Evolutionary conservation across 1,140 invertebrate species (phyloP), one percentile per base, ranked within the genome.

Genomic region (Campoletis sonorensis): DNA sequence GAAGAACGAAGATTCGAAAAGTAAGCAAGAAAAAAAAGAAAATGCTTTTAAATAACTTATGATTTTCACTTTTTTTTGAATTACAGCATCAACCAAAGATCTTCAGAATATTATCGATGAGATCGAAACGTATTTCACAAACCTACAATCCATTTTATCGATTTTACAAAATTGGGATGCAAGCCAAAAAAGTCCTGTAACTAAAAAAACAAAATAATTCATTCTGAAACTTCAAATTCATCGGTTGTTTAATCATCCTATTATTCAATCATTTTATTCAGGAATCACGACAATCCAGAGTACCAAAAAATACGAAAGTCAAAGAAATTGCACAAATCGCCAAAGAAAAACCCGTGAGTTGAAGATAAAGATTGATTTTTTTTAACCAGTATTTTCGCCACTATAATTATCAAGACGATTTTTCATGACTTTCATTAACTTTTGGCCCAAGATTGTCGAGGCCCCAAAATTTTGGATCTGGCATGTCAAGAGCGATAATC

Each of bases 381-480:
- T 16, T 16, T 15, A 54, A n/a, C 10, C 3, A 54, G 4, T 5
- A 45, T 45, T 45, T 45, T 13, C 7, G 40, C 8, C 13, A 11
- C 8, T 13, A 45, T 8, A 64, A 40, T 16, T 26, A 13, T 45
- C 40, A 72, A 45, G 3, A 33, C 40, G 0, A 45, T 4, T 45
- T 45, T 45, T 45, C 0, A 10, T 11, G 8, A 16, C 3, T 54
- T 54, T 54, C 15, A 54, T n/a, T 5, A n/a, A 16, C 49, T 4
- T 54, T 54, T 7, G 30, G 30, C 58, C 4, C 4, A 64, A 70
- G 67, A 70, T 49, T 72, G 27, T 49, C 81, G 49, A 49, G 68
- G 11, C 68, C n/a, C 4, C 83, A 21, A 71, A 77, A 23, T 85
- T 88, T 54, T 79, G 84, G n/a, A 49, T 87, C n/a, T 90, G 87